Percentiles rank a stretch among this genome's conserved stretches.
Evolutionary conservation across 2,888 invertebrate genomes (phyloP).

Genomic region (Rhamphomyia laevipes): DNA sequence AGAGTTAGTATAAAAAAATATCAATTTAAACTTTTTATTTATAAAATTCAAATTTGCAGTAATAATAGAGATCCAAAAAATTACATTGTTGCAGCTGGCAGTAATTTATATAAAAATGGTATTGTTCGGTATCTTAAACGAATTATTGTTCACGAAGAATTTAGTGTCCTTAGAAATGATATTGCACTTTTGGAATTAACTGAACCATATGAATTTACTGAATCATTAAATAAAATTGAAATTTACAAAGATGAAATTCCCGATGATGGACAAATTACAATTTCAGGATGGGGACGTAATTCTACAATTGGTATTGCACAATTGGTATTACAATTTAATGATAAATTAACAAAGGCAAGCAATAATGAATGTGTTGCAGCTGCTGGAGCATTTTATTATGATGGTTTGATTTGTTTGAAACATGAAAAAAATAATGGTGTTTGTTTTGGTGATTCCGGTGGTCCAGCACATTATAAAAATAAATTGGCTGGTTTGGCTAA

Average conservation of each 20-base stretch:
- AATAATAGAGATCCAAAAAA: background rate
- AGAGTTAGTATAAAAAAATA: background rate
- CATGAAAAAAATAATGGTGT: constrained; percentile 11
- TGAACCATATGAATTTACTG: constrained; percentile 5
- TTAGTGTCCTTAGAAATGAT: constrained; percentile 12
- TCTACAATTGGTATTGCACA: background rate
- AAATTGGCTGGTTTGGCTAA: constrained; percentile 13
- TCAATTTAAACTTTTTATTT: too few relatives aligned
- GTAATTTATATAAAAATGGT: background rate
- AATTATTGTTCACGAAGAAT: constrained; percentile 10
- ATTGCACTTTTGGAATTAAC: constrained; percentile 10
- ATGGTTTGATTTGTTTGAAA: constrained; percentile 11
- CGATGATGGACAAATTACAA: constrained; percentile 4
- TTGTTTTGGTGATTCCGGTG: constrained; percentile 14
- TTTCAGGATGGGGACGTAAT: constrained; percentile 13
- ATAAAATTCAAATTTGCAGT: too few relatives aligned
- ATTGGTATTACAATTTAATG: constrained; percentile 5
- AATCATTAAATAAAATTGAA: constrained; percentile 7
- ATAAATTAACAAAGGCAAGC: background rate
- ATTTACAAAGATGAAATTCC: constrained; percentile 6
- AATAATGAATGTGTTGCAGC: background rate
- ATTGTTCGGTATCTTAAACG: background rate
- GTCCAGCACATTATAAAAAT: constrained; percentile 13
- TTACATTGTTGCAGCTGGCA: background rate
- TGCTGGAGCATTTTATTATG: background rate